Conservation (phyloP, 2,113 vertebrate species). For the human (Homo sapiens) region GRCh38 chr5:135998001-135998500, state of each 20-base stretch:
- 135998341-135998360: background rate
- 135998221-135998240: background rate
- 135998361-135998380: background rate
- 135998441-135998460: background rate
- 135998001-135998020: background rate
- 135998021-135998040: background rate
- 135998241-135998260: background rate
- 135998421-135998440: background rate
- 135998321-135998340: background rate
- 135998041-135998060: background rate
- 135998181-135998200: background rate
- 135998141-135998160: background rate
- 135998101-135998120: background rate
- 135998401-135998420: background rate
- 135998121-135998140: background rate
- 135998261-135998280: background rate
- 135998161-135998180: background rate
- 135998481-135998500: background rate
- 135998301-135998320: background rate
- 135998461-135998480: background rate
- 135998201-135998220: background rate
- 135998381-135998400: no score
- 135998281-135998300: background rate
- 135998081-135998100: background rate
- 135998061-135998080: background rate